Conservation (phyloP, 2,888 invertebrate genomes). For the Drosophila multiciliata region DNA sequence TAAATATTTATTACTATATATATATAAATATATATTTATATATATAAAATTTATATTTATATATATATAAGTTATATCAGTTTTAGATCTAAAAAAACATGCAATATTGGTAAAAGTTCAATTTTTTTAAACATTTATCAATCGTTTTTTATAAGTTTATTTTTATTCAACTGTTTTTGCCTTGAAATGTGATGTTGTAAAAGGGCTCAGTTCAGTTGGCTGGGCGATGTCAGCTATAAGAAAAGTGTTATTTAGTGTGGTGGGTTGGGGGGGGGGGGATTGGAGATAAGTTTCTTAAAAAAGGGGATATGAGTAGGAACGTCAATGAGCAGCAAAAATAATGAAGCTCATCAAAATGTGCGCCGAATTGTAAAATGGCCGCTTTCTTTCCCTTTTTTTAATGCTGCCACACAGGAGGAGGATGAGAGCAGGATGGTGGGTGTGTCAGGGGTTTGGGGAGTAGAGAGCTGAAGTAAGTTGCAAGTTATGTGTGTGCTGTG, state of each 20-base stretch:
- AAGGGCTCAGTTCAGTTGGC: slow-evolving; percentile 29
- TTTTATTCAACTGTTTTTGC: neutral
- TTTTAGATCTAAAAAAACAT: too few relatives aligned
- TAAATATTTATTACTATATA: neutral
- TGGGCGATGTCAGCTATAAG: slow-evolving; percentile 17
- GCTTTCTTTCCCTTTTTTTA: slow-evolving; percentile 32
- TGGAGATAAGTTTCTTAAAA: slow-evolving; percentile 33
- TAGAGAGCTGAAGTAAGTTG: slow-evolving; percentile 15
- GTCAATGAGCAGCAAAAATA: slow-evolving; percentile 77
- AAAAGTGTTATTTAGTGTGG: slow-evolving; percentile 2
- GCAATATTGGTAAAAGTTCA: too few relatives aligned
- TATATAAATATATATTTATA: neutral
- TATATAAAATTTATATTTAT: neutral
- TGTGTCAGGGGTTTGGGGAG: neutral
- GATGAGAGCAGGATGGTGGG: neutral
- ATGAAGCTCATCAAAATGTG: slow-evolving; percentile 78
- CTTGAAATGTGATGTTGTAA: slow-evolving; percentile 13
- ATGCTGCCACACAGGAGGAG: slow-evolving; percentile 3
- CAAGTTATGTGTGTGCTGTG: slow-evolving; percentile 69
- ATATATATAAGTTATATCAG: too few relatives aligned
- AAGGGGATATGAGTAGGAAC: slow-evolving; percentile 61
- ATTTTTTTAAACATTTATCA: neutral
- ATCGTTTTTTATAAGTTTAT: neutral
- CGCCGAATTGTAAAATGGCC: slow-evolving; percentile 82
- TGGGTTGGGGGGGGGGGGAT: neutral